Conservation (phyloP, 2,113 vertebrate species). For the Microtus richardsoni region DNA sequence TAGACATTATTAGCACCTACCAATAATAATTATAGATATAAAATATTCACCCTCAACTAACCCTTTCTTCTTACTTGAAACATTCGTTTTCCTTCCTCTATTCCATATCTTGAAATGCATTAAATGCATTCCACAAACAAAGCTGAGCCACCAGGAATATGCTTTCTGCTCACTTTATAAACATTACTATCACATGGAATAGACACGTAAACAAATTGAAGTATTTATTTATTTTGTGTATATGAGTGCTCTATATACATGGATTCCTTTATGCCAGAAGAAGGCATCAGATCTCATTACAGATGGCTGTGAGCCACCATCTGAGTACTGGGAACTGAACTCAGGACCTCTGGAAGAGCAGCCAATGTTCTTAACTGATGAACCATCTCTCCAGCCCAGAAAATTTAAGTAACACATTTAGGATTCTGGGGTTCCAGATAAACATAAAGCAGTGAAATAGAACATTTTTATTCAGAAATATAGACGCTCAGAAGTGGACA, state of each 20-base stretch:
- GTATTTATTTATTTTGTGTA: background rate
- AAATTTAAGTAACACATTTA: background rate
- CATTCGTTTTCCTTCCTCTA: background rate
- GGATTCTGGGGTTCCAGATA: background rate
- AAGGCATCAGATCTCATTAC: too few species aligned
- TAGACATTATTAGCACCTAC: conserved; percentile 8
- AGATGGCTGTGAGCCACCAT: too few species aligned
- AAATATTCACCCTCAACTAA: conserved; percentile 14
- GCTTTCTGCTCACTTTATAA: background rate
- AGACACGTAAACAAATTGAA: background rate
- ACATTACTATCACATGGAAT: background rate
- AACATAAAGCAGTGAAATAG: background rate
- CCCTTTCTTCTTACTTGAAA: conserved; percentile 14
- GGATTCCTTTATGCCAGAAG: too few species aligned
- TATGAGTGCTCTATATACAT: too few species aligned
- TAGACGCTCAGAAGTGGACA: background rate
- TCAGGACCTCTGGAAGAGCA: too few species aligned
- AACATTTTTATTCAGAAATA: background rate
- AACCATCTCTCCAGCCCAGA: too few species aligned
- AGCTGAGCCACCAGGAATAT: background rate
- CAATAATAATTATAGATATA: conserved; percentile 16
- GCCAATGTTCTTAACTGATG: too few species aligned
- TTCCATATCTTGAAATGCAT: background rate
- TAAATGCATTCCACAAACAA: conserved; percentile 13
- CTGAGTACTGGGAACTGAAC: too few species aligned